Base-by-base conservation (phyloP, 2,797 vertebrate genomes). In the Catharus ustulatus region DNA sequence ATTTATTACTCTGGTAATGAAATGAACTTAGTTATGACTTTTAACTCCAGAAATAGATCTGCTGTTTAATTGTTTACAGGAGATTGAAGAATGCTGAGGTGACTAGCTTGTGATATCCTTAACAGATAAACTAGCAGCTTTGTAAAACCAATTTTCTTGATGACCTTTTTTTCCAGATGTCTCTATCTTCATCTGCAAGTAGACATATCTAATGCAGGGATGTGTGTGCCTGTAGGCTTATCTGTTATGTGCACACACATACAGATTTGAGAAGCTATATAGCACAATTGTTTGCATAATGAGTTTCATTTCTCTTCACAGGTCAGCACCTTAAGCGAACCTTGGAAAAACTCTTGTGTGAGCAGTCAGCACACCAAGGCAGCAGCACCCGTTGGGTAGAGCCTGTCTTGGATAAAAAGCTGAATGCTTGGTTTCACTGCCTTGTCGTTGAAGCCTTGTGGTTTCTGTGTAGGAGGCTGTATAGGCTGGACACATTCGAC, bases 391-490 rank as follows among this genome's bases (percentile, higher is more conserved):
- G 0, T 42, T 91, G 52, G 46, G 73, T 89, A 66, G 84, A 85
- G 85, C 64, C 58, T 81, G 74, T 67, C 73, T 76, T 91, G 90
- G 83, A 91, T 92, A 86, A 95, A 97, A 94, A 91, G 86, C 94
- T 73, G 75, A 96, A 90, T 64, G 73, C 92, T 95, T 91, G 66
- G 88, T 93, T 88, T 95, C 91, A 93, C 78, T 80, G 87, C 80
- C 93, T 87, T 88, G n/a, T 68, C 55, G 68, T 87, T 89, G 91
- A 91, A 93, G 94, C 67, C 45, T 55, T 94, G 96, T 69, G 96
- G 96, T 91, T 97, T 95, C 87, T 97, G 96, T 84, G 97, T 97
- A 91, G 97, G 97, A 95, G 97, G 94, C 54, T 82, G 62, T 94
- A 89, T 32, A 82, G 90, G 71, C 88, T 92, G 74, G 88, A 87